These are phyloP conservation scores for Penaeus indicus DNA, from an alignment of 1,140 invertebrate species.

Conservation along the genomic window DNA sequence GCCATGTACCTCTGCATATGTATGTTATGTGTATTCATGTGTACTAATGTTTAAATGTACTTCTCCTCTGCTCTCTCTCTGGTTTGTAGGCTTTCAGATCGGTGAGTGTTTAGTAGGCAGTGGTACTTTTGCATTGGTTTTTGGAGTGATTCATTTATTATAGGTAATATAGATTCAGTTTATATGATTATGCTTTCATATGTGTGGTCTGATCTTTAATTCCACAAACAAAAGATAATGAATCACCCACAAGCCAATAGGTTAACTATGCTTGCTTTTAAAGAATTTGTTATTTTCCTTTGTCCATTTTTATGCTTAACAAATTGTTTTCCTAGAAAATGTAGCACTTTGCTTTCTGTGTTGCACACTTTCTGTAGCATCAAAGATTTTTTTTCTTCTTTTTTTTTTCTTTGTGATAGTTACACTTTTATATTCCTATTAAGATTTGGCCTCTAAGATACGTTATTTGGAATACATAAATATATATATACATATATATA, in stretches of 20 bases:
- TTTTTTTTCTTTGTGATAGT: background rate
- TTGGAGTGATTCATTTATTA: too few species aligned
- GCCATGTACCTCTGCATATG: constrained; percentile 62
- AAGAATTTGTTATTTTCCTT: background rate
- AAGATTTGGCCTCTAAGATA: too few species aligned
- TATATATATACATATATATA: too few species aligned
- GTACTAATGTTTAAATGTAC: constrained; percentile 62
- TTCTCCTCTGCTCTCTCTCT: constrained; percentile 61
- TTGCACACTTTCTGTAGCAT: constrained; percentile 46
- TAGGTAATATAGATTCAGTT: too few species aligned
- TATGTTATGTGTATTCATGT: constrained; percentile 63
- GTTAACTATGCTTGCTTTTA: constrained; percentile 35
- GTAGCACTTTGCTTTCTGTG: constrained; percentile 57
- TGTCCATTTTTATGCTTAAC: constrained; percentile 1
- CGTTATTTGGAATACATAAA: too few species aligned
- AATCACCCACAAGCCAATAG: constrained; percentile 32
- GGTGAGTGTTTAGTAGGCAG: constrained; percentile 70
- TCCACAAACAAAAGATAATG: background rate
- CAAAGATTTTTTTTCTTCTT: background rate
- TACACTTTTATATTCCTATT: background rate
- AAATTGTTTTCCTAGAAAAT: constrained; percentile 10
- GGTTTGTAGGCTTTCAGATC: constrained; percentile 72
- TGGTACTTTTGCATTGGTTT: constrained; percentile 13
- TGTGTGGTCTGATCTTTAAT: too few species aligned
- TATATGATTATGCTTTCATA: too few species aligned